phyloP scores from a whole-genome alignment of 2,113 vertebrate species.

The Cheilinus undulatus region DNA sequence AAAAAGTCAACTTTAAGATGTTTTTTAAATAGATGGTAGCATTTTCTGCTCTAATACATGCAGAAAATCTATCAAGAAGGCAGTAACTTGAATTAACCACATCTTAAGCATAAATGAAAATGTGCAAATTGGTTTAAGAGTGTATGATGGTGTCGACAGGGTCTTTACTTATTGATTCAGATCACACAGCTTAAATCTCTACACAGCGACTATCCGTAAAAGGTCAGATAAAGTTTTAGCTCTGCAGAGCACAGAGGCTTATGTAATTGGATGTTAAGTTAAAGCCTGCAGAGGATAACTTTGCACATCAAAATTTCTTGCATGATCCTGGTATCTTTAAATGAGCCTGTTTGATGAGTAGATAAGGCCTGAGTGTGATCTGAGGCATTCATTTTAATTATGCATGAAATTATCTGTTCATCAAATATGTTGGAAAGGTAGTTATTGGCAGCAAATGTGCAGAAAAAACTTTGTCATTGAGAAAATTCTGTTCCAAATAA shows the following conservation, averaged over 20 bases:
- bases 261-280: conserved; percentile 16
- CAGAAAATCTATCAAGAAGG: neutral
- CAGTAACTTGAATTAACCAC: neutral
- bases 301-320: conserved; percentile 7
- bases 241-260: conserved; percentile 6
- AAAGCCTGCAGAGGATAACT: neutral
- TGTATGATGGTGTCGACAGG: neutral
- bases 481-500: too few species aligned
- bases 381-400: neutral
- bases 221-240: conserved; percentile 8
- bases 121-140: neutral
- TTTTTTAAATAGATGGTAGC: neutral
- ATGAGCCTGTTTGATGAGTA: neutral
- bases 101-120: neutral
- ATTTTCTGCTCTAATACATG: neutral
- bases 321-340: neutral
- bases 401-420: neutral
- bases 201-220: neutral
- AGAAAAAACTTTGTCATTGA: neutral
- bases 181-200: neutral
- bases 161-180: conserved; percentile 31
- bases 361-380: neutral
- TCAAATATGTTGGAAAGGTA: neutral
- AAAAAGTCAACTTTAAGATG: neutral
- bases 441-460: too few species aligned